phyloP scores from a whole-genome alignment of 1,140 invertebrate species.

The honey bee (Apis mellifera) region DNA sequence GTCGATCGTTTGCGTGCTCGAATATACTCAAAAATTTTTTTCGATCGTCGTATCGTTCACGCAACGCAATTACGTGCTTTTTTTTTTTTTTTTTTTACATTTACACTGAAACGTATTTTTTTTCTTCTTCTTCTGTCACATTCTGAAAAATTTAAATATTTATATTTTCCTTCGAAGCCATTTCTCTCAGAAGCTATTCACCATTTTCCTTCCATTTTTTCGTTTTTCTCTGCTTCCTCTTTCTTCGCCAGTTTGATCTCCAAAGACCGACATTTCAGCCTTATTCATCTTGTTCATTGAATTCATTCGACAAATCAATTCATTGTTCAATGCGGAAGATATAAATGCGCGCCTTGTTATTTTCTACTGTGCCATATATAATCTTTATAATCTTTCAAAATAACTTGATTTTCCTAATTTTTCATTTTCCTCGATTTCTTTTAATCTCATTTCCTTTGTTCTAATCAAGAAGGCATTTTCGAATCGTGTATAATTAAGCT shows the following conservation, averaged over 20 bases:
- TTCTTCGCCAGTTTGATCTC: constrained; percentile 69
- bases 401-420: constrained; percentile 25
- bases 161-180: background rate
- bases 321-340: constrained; percentile 27
- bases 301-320: constrained; percentile 29
- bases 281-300: background rate
- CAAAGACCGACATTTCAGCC: constrained; percentile 61
- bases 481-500: constrained; percentile 26
- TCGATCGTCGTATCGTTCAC: constrained; percentile 35
- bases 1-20: constrained; percentile 58
- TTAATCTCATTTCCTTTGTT: background rate
- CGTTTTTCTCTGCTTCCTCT: constrained; percentile 1
- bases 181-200: background rate
- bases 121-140: background rate
- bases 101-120: constrained; percentile 1
- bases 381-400: constrained; percentile 27
- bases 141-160: background rate
- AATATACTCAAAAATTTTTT: constrained; percentile 62
- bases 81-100: constrained; percentile 8
- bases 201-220: background rate
- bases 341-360: constrained; percentile 19
- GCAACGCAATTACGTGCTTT: constrained; percentile 28
- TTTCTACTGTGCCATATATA: constrained; percentile 66
- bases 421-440: background rate
- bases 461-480: constrained; percentile 4